phyloP scores from a whole-genome alignment of 1,140 invertebrate species.

The Hyles vespertilio region DNA sequence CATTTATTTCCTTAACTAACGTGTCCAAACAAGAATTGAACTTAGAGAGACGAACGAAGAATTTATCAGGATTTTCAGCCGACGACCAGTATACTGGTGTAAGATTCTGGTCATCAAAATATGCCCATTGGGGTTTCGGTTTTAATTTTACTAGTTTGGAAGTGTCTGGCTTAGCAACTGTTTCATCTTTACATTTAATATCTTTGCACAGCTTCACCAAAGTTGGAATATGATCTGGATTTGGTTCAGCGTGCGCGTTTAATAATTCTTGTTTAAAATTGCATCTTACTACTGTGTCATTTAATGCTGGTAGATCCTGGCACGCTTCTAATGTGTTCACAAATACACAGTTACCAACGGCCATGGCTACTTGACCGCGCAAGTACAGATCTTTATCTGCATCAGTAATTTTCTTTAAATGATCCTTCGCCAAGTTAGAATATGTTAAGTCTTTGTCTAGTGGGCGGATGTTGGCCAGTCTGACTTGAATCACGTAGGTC shows the following conservation, averaged over 20 bases:
- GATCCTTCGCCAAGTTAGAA: slow-evolving; percentile 40
- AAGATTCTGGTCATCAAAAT: slow-evolving; percentile 47
- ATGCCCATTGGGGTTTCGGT: slow-evolving; percentile 50
- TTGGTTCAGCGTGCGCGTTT: slow-evolving; percentile 39
- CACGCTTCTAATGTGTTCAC: slow-evolving; percentile 59
- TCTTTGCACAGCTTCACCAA: slow-evolving; percentile 37
- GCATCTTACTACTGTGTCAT: slow-evolving; percentile 45
- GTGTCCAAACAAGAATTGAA: slow-evolving; percentile 45
- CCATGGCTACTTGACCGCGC: slow-evolving; percentile 45
- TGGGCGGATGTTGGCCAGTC: slow-evolving; percentile 54
- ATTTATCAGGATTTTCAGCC: slow-evolving; percentile 38
- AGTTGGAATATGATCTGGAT: slow-evolving; percentile 44
- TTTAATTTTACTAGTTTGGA: slow-evolving; percentile 20
- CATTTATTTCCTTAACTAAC: slow-evolving; percentile 54
- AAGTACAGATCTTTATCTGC: slow-evolving; percentile 45
- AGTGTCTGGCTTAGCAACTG: slow-evolving; percentile 4
- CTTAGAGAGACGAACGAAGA: slow-evolving; percentile 53
- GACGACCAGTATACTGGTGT: slow-evolving; percentile 47
- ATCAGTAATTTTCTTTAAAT: slow-evolving; percentile 42
- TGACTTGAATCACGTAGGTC: slow-evolving; percentile 46
- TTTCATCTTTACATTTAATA: slow-evolving; percentile 10
- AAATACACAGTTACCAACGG: slow-evolving; percentile 55
- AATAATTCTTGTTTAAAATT: slow-evolving; percentile 50
- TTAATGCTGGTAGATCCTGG: slow-evolving; percentile 44
- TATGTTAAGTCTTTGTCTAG: slow-evolving; percentile 60